Evolutionary conservation across 1,140 invertebrate genomes (phyloP), one percentile per base, ranked within the genome.

Genomic region (Drosophila busckii): DNA sequence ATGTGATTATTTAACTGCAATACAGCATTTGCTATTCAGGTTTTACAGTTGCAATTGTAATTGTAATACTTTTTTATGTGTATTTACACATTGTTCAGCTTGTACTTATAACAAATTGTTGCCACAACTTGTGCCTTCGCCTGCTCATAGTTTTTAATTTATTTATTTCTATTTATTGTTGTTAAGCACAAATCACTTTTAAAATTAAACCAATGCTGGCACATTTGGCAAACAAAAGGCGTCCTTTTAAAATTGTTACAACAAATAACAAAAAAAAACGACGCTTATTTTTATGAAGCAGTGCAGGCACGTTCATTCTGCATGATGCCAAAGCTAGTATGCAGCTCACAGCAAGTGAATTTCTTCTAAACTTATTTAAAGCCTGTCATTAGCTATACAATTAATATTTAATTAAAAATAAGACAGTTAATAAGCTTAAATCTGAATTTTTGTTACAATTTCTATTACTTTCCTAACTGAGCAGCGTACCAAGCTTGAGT

Each of bases 211-310:
- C n/a, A n/a, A n/a, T 32, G 10, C 50, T 54, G 5, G 34, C 28
- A 56, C 58, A 56, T 70, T 71, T 52, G 44, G 22, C 32, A 35
- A 48, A 52, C 54, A 40, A 38, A 58, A 67, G 65, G 56, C 56
- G 63, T 73, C 62, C 38, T 50, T 48, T 41, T 22, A 10, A 13
- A 32, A 56, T 52, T 45, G 55, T 62, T 63, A 63, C 63, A 68
- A 73, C 56, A 73, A 73, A 73, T 63, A 45, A 58, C n/a, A 37
- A 73, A 67, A 53, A 56, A 66, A 64, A 71, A 66, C 59, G 70
- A 61, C 52, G 58, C 58, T 61, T 54, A 48, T 42, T 71, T 71
- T 61, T 67, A 55, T 48, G 42, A 7, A 19, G 31, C 4, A 41
- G 48, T 1, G 15, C 40, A 12, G 2, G 26, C 45, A 71, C 69